Evolutionary conservation across 2,888 invertebrate genomes (phyloP).

Genomic region (Bhutanitis thaidina): DNA sequence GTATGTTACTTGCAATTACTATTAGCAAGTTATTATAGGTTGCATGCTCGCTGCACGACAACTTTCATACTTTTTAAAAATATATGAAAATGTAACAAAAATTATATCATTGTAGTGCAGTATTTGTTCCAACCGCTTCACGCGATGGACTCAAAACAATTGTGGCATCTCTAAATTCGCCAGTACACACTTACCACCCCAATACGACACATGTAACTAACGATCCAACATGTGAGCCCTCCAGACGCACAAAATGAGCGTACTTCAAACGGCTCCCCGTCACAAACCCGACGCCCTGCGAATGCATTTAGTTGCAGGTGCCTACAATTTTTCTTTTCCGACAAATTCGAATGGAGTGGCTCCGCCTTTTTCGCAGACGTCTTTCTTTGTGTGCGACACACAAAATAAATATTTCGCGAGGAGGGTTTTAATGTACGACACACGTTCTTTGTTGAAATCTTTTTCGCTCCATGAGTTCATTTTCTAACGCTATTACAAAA

Average conservation of each 20-base stretch:
- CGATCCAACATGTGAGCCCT: slow-evolving; percentile 58
- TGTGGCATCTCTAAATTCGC: slow-evolving; percentile 38
- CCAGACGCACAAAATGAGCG: slow-evolving; percentile 59
- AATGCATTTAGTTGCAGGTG: slow-evolving; percentile 76
- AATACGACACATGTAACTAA: slow-evolving; percentile 58
- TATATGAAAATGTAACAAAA: too few species aligned
- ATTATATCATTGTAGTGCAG: too few species aligned
- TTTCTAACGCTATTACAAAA: slow-evolving; percentile 10
- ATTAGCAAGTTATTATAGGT: too few species aligned
- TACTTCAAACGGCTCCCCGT: slow-evolving; percentile 52
- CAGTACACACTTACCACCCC: slow-evolving; percentile 34
- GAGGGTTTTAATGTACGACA: slow-evolving; percentile 35
- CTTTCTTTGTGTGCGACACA: slow-evolving; percentile 34
- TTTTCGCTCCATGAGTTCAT: neutral
- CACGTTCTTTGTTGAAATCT: neutral
- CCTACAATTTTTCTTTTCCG: slow-evolving; percentile 69
- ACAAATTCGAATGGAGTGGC: slow-evolving; percentile 61
- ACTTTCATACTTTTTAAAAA: too few species aligned
- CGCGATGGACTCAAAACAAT: slow-evolving; percentile 20
- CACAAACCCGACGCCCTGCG: neutral
- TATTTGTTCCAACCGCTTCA: neutral
- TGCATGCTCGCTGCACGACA: too few species aligned
- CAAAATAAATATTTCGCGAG: slow-evolving; percentile 32
- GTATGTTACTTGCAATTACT: too few species aligned
- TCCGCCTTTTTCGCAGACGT: slow-evolving; percentile 36